A percentile compares a stretch with the other conserved stretches of the same genome.
Evolutionary conservation across 2,113 vertebrate genomes (phyloP).

Genomic region (Ceyx cyanopectus): DNA sequence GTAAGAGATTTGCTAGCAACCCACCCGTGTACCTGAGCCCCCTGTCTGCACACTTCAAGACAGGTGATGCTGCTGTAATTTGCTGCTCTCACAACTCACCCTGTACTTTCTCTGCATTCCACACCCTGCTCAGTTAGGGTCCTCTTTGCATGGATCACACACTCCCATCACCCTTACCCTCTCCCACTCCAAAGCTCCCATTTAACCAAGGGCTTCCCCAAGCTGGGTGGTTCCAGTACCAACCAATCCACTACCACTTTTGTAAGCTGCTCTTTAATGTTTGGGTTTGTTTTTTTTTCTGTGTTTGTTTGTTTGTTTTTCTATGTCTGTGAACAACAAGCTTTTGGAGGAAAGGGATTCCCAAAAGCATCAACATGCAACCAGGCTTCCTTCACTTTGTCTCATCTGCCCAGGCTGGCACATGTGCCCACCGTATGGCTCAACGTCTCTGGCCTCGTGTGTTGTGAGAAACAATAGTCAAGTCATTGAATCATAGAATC

Average conservation of each 20-base stretch:
- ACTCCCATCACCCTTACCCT: background rate
- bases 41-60: background rate
- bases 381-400: background rate
- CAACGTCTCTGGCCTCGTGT: background rate
- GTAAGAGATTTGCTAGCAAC: background rate
- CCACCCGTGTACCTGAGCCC: background rate
- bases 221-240: background rate
- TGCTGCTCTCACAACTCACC: background rate
- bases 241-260: background rate
- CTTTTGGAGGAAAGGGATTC: background rate
- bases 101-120: background rate
- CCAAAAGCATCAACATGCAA: background rate
- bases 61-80: background rate
- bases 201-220: background rate
- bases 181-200: background rate
- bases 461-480: background rate
- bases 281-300: background rate
- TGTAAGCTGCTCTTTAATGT: background rate
- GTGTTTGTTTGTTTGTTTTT: background rate
- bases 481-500: background rate
- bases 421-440: accelerated
- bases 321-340: background rate
- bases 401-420: background rate
- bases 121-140: background rate
- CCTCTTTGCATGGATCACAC: background rate